A percentile compares a stretch with the other conserved stretches of the same genome.
Conservation (phyloP, 2,113 vertebrate species). For the Origma solitaria region DNA sequence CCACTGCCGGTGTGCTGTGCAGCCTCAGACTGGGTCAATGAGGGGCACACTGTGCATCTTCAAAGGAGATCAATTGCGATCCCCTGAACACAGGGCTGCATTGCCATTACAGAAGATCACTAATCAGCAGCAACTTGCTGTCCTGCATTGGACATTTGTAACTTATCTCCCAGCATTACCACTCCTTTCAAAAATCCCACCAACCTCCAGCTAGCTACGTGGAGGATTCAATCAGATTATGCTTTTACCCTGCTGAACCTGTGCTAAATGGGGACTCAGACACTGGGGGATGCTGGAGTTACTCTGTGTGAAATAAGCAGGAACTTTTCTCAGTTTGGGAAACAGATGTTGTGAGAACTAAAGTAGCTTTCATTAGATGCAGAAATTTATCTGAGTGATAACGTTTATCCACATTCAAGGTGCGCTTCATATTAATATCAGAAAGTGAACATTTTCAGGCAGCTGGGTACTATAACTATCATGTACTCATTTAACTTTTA, state of each 20-base stretch:
- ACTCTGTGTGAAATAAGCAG: background rate
- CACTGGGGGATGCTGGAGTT: background rate
- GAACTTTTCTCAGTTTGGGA: background rate
- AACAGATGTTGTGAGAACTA: background rate
- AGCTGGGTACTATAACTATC: background rate
- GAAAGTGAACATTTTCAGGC: background rate
- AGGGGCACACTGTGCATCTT: background rate
- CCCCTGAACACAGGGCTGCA: background rate
- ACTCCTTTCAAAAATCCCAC: background rate
- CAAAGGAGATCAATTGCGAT: constrained; percentile 24
- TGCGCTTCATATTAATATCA: background rate
- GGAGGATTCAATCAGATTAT: background rate
- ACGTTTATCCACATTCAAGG: background rate
- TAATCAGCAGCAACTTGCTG: constrained; percentile 20
- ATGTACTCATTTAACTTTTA: background rate
- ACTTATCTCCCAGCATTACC: background rate
- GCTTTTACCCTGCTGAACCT: background rate
- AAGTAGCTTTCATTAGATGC: background rate
- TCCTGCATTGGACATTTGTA: background rate
- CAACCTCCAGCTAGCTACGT: background rate
- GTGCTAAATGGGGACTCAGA: background rate
- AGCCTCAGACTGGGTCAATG: constrained; percentile 17
- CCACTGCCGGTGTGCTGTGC: background rate
- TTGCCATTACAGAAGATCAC: constrained; percentile 31
- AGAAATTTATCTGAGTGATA: background rate